These are phyloP conservation scores for Serinus canaria DNA, from an alignment of 2,113 vertebrate species.

Conservation along the genomic window DNA sequence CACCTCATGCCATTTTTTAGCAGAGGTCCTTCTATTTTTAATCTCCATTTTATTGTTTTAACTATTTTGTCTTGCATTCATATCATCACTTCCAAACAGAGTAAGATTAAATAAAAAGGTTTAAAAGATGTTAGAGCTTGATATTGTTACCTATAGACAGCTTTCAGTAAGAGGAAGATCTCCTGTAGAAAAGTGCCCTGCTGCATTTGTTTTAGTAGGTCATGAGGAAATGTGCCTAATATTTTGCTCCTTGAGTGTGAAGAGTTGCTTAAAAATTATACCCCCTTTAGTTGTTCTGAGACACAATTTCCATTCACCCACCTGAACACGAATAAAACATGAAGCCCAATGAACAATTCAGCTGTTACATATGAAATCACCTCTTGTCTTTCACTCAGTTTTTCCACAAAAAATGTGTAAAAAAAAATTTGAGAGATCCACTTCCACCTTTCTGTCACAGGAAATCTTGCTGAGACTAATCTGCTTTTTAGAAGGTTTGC, in stretches of 20 bases:
- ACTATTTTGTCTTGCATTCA: not conserved
- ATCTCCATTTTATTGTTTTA: not conserved
- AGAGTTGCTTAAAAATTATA: not conserved
- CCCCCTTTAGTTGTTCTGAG: not conserved
- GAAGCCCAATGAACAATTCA: not conserved
- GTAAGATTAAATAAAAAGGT: not conserved
- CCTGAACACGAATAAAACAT: not conserved
- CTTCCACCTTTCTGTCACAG: not conserved
- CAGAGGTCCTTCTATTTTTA: not conserved
- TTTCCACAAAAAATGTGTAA: not conserved
- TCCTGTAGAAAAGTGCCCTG: not conserved
- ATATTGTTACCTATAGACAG: not conserved
- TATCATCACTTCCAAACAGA: not conserved
- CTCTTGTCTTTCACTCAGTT: not conserved
- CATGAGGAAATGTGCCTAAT: constrained; percentile 2
- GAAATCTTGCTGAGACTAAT: constrained; percentile 37
- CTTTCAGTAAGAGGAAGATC: not conserved
- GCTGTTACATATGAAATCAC: not conserved
- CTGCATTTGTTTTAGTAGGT: not conserved
- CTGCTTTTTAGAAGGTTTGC: constrained; percentile 31
- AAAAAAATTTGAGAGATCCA: not conserved
- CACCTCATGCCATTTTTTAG: not conserved
- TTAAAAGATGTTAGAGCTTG: not conserved
- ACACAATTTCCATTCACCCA: not conserved
- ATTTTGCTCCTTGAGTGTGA: constrained; percentile 34